phyloP scores from a whole-genome alignment of 1,140 invertebrate species.

The Neodiprion virginianus region DNA sequence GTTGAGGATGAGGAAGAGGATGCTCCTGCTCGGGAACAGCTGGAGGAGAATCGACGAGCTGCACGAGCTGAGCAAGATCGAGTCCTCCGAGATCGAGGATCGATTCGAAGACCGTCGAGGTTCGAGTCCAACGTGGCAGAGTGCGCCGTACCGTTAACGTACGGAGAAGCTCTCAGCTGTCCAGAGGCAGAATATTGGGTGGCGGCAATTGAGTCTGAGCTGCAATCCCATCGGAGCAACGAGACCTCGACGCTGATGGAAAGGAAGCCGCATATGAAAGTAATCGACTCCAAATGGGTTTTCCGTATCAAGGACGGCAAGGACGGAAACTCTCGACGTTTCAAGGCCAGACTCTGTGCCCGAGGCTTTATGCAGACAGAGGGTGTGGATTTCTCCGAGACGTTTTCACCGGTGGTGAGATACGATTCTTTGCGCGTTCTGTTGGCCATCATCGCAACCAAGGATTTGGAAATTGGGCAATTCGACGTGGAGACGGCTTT shows the following conservation, averaged over 20 bases:
- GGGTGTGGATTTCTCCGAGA: conserved; percentile 39
- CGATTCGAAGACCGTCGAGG: background rate
- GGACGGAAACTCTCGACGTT: background rate
- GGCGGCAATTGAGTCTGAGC: background rate
- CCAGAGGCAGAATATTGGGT: background rate
- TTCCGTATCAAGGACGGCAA: conserved; percentile 17
- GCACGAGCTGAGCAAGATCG: background rate
- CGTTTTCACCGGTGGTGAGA: conserved; percentile 34
- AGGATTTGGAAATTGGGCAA: conserved; percentile 10
- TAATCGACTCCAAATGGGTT: conserved; percentile 23
- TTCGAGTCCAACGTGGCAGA: background rate
- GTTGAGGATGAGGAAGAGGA: background rate
- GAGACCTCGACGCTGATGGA: conserved; percentile 36
- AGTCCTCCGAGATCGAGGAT: background rate
- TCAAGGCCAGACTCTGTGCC: conserved; percentile 29
- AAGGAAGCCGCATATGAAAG: conserved; percentile 24
- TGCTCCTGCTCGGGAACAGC: background rate
- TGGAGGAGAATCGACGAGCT: background rate
- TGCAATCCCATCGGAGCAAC: conserved; percentile 27
- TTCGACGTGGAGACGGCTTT: conserved; percentile 28
- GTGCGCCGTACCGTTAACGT: background rate
- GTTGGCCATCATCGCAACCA: conserved; percentile 10
- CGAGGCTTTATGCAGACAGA: conserved; percentile 34
- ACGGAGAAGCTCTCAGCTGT: background rate
- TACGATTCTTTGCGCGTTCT: conserved; percentile 27